Percentiles rank a stretch among this genome's conserved stretches.
phyloP scores from a whole-genome alignment of 2,888 invertebrate genomes.

The Liodrosophila aerea region DNA sequence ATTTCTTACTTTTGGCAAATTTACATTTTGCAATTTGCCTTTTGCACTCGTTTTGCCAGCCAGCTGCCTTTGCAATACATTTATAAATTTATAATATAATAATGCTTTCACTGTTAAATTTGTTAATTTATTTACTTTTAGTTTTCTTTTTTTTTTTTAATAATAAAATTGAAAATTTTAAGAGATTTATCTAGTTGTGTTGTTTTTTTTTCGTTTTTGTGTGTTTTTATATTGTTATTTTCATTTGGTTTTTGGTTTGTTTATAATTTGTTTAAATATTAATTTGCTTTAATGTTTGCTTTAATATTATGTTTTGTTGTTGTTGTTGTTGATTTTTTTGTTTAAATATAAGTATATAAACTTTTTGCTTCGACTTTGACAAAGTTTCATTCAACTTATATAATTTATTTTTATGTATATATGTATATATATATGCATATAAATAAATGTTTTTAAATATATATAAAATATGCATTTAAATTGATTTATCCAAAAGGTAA shows the following conservation, averaged over 20 bases:
- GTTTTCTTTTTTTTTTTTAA: conserved; percentile 41
- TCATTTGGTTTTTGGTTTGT: conserved; percentile 24
- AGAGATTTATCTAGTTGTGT: conserved; percentile 79
- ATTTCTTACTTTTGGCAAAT: conserved; percentile 25
- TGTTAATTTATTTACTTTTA: conserved; percentile 61
- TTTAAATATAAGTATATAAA: conserved; percentile 73
- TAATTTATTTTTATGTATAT: conserved; percentile 28
- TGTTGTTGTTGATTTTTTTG: conserved; percentile 35
- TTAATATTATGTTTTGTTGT: conserved; percentile 63
- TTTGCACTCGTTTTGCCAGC: conserved; percentile 45
- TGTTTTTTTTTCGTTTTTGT: conserved; percentile 46
- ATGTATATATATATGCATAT: conserved; percentile 58
- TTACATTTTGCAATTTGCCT: conserved; percentile 29
- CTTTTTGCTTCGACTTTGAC: conserved; percentile 69
- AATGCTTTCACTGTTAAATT: conserved; percentile 73
- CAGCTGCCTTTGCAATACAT: conserved; percentile 59
- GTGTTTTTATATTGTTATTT: conserved; percentile 41
- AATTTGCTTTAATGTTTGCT: conserved; percentile 63
- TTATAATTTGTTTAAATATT: conserved; percentile 58
- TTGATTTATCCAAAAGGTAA: conserved; percentile 78
- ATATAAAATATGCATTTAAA: conserved; percentile 76
- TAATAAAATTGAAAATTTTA: conserved; percentile 79
- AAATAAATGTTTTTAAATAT: conserved; percentile 75
- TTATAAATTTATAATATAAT: conserved; percentile 66
- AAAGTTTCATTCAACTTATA: conserved; percentile 69